Percentiles rank a stretch among this genome's conserved stretches.
These are phyloP conservation scores for Calephelis nemesis DNA, from an alignment of 1,140 invertebrate species.

Conservation along the genomic window DNA sequence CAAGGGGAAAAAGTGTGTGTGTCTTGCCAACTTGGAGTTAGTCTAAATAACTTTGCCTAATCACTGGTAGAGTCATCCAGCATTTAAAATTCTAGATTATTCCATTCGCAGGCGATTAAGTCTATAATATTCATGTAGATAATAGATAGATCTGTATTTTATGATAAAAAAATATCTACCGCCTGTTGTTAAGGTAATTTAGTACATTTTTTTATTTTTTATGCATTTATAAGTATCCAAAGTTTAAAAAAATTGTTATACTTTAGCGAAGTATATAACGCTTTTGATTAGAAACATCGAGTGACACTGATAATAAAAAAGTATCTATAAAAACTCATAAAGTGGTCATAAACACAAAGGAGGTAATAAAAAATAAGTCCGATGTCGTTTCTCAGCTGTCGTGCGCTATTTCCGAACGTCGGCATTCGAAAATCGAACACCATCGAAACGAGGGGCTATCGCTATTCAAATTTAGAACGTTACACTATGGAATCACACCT, in stretches of 20 bases:
- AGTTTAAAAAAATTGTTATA: neutral
- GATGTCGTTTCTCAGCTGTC: constrained; percentile 73
- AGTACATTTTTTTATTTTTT: too few relatives aligned
- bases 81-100: too few relatives aligned
- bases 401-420: constrained; percentile 71
- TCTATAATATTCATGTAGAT: too few relatives aligned
- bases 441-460: constrained; percentile 48
- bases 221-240: neutral
- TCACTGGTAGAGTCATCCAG: too few relatives aligned
- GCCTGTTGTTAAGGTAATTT: too few relatives aligned
- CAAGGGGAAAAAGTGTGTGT: too few relatives aligned
- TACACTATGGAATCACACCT: constrained; percentile 34
- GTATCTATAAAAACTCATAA: constrained; percentile 72
- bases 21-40: too few relatives aligned
- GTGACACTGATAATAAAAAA: constrained; percentile 21
- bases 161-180: too few relatives aligned
- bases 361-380: constrained; percentile 70
- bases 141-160: too few relatives aligned
- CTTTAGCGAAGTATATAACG: neutral
- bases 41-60: too few relatives aligned
- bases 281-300: neutral
- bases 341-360: constrained; percentile 74
- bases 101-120: too few relatives aligned
- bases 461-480: constrained; percentile 59
- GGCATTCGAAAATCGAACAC: constrained; percentile 66